A percentile compares a stretch with the other conserved stretches of the same genome.
Evolutionary conservation across 2,888 invertebrate species (phyloP).

Genomic region (Hofmannophila pseudospretella): DNA sequence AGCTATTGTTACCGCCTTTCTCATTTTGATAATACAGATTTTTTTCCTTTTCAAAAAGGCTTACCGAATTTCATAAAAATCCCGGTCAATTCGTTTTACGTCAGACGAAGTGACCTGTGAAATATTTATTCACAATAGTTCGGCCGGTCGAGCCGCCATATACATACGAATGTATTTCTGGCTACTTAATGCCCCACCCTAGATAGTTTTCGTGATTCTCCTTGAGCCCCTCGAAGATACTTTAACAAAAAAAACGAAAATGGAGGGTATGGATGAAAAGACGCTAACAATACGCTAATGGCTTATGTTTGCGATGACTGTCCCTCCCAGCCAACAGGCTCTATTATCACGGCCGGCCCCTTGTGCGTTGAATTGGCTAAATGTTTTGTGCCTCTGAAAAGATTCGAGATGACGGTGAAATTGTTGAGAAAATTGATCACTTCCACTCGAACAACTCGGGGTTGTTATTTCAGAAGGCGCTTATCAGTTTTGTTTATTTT

Average conservation of each 20-base stretch:
- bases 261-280: slow-evolving; percentile 53
- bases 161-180: background rate
- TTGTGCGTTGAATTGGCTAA: slow-evolving; percentile 73
- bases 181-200: background rate
- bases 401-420: slow-evolving; percentile 73
- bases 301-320: slow-evolving; percentile 71
- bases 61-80: background rate
- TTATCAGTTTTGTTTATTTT: slow-evolving; percentile 31
- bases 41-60: background rate
- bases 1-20: background rate
- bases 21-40: background rate
- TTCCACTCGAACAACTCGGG: slow-evolving; percentile 59
- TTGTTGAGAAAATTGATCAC: slow-evolving; percentile 75
- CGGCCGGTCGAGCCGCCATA: background rate
- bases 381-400: slow-evolving; percentile 73
- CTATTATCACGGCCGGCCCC: slow-evolving; percentile 63
- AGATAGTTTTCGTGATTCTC: slow-evolving; percentile 11
- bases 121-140: slow-evolving; percentile 2
- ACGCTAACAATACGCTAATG: slow-evolving; percentile 71
- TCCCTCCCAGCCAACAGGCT: slow-evolving; percentile 66
- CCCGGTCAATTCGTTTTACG: background rate
- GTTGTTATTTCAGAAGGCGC: slow-evolving; percentile 45
- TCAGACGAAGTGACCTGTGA: slow-evolving; percentile 1
- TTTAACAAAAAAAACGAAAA: slow-evolving; percentile 39
- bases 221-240: slow-evolving; percentile 35